A percentile compares a stretch with the other conserved stretches of the same genome.
These are phyloP conservation scores for Salticus scenicus DNA, from an alignment of 2,888 invertebrate species.

Conservation along the genomic window DNA sequence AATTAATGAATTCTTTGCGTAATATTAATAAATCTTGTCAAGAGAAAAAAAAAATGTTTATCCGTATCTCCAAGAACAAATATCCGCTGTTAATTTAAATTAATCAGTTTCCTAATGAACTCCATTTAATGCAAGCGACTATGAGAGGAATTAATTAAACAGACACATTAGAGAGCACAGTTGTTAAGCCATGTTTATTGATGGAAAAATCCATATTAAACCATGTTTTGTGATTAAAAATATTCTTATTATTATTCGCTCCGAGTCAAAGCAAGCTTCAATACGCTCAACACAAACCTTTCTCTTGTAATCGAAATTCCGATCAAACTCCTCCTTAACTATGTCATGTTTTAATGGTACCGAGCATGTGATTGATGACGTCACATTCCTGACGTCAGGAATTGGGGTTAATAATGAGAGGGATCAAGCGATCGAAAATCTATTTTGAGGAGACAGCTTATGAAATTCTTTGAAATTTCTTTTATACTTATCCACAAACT, in stretches of 20 bases:
- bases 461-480: slow-evolving; percentile 4
- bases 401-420: not conserved
- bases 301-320: not conserved
- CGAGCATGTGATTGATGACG: slow-evolving; percentile 1
- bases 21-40: too few relatives aligned
- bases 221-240: not conserved
- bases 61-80: too few relatives aligned
- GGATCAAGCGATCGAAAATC: slow-evolving; percentile 4
- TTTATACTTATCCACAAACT: too few relatives aligned
- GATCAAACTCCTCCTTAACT: not conserved
- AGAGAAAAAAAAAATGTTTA: too few relatives aligned
- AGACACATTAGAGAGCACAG: too few relatives aligned
- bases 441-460: not conserved
- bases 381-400: not conserved
- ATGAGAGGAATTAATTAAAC: too few relatives aligned
- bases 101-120: too few relatives aligned
- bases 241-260: not conserved
- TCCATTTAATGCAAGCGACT: too few relatives aligned
- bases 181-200: not conserved
- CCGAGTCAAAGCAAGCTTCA: not conserved
- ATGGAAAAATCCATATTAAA: not conserved
- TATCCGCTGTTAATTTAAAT: too few relatives aligned
- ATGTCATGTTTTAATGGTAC: not conserved
- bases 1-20: too few relatives aligned
- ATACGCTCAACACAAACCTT: not conserved